A percentile compares a stretch with the other conserved stretches of the same genome.
Conservation (phyloP, 2,113 vertebrate species). For the Epinephelus cyanopodus region DNA sequence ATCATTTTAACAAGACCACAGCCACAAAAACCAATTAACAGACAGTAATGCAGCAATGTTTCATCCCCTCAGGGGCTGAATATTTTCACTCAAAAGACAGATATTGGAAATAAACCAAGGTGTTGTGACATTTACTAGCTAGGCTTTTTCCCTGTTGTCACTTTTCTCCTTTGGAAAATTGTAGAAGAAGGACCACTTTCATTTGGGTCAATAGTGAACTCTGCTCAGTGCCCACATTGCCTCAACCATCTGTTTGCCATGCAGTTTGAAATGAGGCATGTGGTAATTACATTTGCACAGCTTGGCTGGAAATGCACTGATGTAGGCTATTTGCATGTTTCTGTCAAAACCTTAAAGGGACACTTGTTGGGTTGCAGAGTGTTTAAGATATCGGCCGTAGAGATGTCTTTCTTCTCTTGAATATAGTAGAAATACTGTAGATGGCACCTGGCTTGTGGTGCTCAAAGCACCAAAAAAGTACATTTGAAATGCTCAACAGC, state of each 20-base stretch:
- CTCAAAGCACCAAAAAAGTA: too few relatives aligned
- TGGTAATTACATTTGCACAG: conserved; percentile 39
- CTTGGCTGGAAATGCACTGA: conserved; percentile 13
- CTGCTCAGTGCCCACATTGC: conserved; percentile 14
- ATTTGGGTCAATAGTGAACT: neutral
- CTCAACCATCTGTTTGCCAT: conserved; percentile 28
- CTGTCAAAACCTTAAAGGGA: conserved; percentile 7
- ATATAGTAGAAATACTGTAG: too few relatives aligned
- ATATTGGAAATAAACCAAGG: neutral
- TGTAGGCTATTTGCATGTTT: conserved; percentile 2
- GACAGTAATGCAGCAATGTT: neutral
- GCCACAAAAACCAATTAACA: neutral
- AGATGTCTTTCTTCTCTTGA: too few relatives aligned
- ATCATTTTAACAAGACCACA: neutral
- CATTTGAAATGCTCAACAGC: too few relatives aligned
- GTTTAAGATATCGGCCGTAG: too few relatives aligned
- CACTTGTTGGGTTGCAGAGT: too few relatives aligned
- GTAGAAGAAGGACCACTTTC: conserved; percentile 8
- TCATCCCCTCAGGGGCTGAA: neutral
- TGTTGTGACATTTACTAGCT: neutral
- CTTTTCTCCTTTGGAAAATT: neutral
- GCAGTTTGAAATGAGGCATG: conserved; percentile 29
- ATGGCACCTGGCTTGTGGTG: too few relatives aligned
- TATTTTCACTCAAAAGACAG: neutral
- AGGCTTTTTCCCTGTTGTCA: neutral